Percentiles rank a stretch among this genome's conserved stretches.
These are phyloP conservation scores for Pyxicephalus adspersus DNA, from an alignment of 2,113 vertebrate species.

Conservation along the genomic window DNA sequence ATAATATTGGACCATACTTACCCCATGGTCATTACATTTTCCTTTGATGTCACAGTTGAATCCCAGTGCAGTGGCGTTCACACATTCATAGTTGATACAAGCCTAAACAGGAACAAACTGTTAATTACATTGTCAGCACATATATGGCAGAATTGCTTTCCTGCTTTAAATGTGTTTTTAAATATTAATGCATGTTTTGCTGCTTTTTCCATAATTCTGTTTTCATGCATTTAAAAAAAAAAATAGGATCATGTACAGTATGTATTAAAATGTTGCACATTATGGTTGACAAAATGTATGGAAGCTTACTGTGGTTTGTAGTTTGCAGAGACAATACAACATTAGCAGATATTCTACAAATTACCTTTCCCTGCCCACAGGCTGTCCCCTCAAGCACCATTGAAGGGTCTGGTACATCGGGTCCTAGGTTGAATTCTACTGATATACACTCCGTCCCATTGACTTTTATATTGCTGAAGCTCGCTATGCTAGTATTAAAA, in stretches of 20 bases:
- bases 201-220: too few species aligned
- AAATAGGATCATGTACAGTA: too few species aligned
- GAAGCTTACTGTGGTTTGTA: too few species aligned
- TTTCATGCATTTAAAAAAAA: too few species aligned
- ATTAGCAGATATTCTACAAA: neutral
- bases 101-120: conserved; percentile 67
- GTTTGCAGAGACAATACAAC: too few species aligned
- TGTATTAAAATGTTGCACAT: too few species aligned
- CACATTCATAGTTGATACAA: conserved; percentile 77
- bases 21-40: conserved; percentile 76
- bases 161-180: too few species aligned
- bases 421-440: conserved; percentile 79
- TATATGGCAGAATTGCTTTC: too few species aligned
- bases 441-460: conserved; percentile 68
- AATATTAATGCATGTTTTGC: neutral
- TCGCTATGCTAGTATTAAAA: conserved; percentile 55
- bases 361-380: conserved; percentile 79
- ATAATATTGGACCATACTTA: conserved; percentile 65
- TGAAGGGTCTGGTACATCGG: conserved; percentile 83
- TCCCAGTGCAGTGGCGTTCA: conserved; percentile 73
- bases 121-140: neutral
- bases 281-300: too few species aligned
- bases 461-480: neutral
- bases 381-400: conserved; percentile 81
- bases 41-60: conserved; percentile 72